Evolutionary conservation across 1,140 invertebrate species (phyloP), one percentile per base, ranked within the genome.

Genomic region (Drosophila willistoni): DNA sequence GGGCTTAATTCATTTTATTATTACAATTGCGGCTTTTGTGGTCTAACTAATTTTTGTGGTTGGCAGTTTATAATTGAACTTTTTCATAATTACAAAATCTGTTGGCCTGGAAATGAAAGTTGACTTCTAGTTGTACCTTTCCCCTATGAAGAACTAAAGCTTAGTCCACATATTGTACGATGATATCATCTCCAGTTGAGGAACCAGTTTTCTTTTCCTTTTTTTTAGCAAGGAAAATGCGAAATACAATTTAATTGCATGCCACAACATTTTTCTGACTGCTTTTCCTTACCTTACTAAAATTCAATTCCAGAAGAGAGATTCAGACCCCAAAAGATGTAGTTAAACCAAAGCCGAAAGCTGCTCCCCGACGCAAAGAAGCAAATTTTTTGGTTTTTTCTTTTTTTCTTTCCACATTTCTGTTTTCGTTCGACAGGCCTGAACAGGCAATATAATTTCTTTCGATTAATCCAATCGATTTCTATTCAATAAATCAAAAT

Each of bases 401-500:
- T 25, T 85, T 44, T 47, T 47, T 17, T 36, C 34, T 36, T 51
- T 51, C 29, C 29, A 29, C 44, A 39, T 39, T 22, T 51, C 44
- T 51, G 44, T 51, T 51, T 29, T 62, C n/a, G 60, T 60, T 67
- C 69, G 76, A 75, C 80, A 73, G 77, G 73, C 65, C 81, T 66
- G 80, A 71, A 39, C 36, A 39, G 36, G 81, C 80, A 87, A 84
- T 89, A 84, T 89, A 89, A 89, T 89, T 89, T 89, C 85, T 89
- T 84, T 89, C 81, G 82, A 90, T 90, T 90, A 90, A 81, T 90
- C 80, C 86, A 87, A 90, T 90, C 86, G 86, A 90, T 90, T 90
- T 90, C 87, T 83, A 90, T 90, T 90, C 86, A 90, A 90, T 90
- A 90, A 90, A 90, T 90, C 87, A 90, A 90, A 86, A 89, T 89